Evolutionary conservation across 1,140 invertebrate genomes (phyloP), one percentile per base, ranked within the genome.

Genomic region (Drosophila ohnishii): DNA sequence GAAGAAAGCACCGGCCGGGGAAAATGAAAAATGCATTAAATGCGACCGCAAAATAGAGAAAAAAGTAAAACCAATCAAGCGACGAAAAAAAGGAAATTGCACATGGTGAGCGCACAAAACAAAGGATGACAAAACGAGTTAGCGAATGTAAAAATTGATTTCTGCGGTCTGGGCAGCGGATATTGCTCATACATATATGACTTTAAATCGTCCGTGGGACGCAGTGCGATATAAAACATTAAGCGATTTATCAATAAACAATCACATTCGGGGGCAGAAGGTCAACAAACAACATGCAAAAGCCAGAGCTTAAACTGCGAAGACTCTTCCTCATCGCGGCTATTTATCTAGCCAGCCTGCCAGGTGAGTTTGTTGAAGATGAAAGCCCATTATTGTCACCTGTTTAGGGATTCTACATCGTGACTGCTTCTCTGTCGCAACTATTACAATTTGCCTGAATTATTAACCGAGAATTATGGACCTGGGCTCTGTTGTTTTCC

Each of bases 91-190:
- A 62, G 82, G 82, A 86, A 85, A 87, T 87, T 86, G 83, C 75
- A 61, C 47, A 58, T 59, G 57, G 45, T 40, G 77, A 35, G 62
- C 65, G 37, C 19, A 16, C 47, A 50, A 75, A 66, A 65, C 57
- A 63, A 61, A 32, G 55, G 40, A 48, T 50, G 58, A 53, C 61
- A 62, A 69, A 75, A 63, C 32, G 67, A 53, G 72, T 79, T 70
- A 79, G 44, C 72, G 71, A 83, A 76, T 87, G 71, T 76, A 76
- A 86, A 86, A 86, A 88, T 87, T 87, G 84, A 87, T 87, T 87
- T 88, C 63, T 83, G 83, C 58, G 83, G 83, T 88, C 78, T 55
- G 78, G 50, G 40, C 45, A 63, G 28, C 67, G 67, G 75, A 79
- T 78, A 75, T 76, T 81, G 66, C 44, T 57, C 53, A 42, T 56